Conservation (phyloP, 2,797 vertebrate genomes). For the Scyliorhinus canicula region DNA sequence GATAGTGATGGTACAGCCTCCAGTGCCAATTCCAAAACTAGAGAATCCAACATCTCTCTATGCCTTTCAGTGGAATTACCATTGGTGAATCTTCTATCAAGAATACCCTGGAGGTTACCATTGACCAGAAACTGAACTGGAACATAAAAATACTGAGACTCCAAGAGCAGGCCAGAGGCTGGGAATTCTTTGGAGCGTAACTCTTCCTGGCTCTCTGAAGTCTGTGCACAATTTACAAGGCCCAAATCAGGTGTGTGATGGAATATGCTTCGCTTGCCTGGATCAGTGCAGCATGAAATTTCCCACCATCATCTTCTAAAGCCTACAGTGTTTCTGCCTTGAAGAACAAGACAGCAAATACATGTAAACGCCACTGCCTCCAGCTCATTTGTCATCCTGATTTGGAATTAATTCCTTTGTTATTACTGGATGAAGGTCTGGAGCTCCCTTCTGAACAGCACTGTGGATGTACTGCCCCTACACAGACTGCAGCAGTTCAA, state of each 20-base stretch:
- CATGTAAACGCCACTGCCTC: not conserved
- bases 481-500: too few relatives aligned
- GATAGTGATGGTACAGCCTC: too few relatives aligned
- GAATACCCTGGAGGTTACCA: too few relatives aligned
- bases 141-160: not conserved
- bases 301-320: not conserved
- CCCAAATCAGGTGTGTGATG: not conserved
- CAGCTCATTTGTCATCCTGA: not conserved
- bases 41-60: too few relatives aligned
- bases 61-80: too few relatives aligned
- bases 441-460: too few relatives aligned
- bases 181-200: not conserved
- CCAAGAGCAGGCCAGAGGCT: not conserved
- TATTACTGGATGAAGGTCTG: too few relatives aligned
- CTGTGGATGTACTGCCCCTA: too few relatives aligned
- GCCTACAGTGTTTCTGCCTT: not conserved
- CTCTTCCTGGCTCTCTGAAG: not conserved
- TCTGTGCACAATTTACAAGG: not conserved
- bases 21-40: too few relatives aligned
- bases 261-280: not conserved
- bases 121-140: not conserved
- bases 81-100: too few relatives aligned
- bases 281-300: not conserved
- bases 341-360: not conserved
- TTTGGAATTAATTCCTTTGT: too few relatives aligned